Percentiles rank a stretch among this genome's conserved stretches.
Conservation (phyloP, 2,797 vertebrate species). For the Acanthurus lineatus region DNA sequence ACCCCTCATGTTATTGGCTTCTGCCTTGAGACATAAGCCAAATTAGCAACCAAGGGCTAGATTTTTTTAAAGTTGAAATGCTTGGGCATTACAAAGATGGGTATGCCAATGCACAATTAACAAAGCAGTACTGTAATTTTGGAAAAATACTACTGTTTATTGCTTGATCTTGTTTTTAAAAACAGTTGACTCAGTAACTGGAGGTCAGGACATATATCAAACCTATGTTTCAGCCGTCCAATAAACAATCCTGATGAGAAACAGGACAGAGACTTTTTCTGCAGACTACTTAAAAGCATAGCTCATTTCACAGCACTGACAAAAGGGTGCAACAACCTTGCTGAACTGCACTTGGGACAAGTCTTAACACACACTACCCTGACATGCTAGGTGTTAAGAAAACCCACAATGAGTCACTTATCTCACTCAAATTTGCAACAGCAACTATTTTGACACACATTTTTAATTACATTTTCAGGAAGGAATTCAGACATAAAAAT, state of each 20-base stretch:
- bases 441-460: constrained; percentile 8
- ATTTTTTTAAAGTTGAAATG: constrained; percentile 40
- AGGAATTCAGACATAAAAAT: background rate
- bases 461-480: background rate
- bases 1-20: constrained; percentile 20
- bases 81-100: constrained; percentile 16
- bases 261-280: background rate
- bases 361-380: constrained; percentile 57
- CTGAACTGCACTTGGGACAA: constrained; percentile 45
- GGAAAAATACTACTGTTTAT: background rate
- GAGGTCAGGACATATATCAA: background rate
- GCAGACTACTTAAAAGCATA: background rate
- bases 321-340: constrained; percentile 22
- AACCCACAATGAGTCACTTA: background rate
- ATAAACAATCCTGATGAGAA: constrained; percentile 17
- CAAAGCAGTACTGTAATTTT: constrained; percentile 4
- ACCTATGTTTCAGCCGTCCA: constrained; percentile 1
- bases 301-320: constrained; percentile 6
- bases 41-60: constrained; percentile 11
- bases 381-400: background rate
- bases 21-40: constrained; percentile 5
- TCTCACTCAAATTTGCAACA: background rate
- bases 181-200: too few relatives aligned
- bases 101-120: background rate
- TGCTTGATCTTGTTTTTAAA: background rate